Evolutionary conservation across 2,797 vertebrate species (phyloP).

Genomic region (Sphaeramia orbicularis): DNA sequence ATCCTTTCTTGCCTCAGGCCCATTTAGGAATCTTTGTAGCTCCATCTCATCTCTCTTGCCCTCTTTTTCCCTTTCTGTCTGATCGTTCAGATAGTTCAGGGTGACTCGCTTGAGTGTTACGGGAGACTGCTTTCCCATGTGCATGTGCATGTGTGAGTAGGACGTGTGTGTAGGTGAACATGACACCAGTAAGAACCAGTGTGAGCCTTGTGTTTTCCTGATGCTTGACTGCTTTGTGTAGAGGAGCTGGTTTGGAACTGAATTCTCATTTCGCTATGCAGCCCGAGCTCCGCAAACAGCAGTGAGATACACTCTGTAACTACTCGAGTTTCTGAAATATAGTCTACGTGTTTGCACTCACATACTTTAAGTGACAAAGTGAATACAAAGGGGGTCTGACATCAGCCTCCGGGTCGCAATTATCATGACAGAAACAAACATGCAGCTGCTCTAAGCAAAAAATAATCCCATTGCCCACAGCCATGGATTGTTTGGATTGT

Average conservation of each 20-base stretch:
- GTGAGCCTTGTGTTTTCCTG: constrained; percentile 71
- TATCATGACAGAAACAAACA: constrained; percentile 4
- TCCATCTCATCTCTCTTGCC: constrained; percentile 57
- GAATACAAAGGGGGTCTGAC: constrained; percentile 10
- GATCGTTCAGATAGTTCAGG: constrained; percentile 87
- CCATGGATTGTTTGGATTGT: too few relatives aligned
- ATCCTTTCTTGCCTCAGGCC: constrained; percentile 76
- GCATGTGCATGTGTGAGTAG: constrained; percentile 38
- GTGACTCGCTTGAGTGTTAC: constrained; percentile 87
- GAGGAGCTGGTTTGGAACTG: constrained; percentile 74
- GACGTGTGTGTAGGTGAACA: constrained; percentile 62
- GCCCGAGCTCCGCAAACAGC: constrained; percentile 51
- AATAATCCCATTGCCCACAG: too few relatives aligned
- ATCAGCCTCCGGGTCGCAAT: not conserved
- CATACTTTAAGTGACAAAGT: constrained; percentile 17
- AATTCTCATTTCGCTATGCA: constrained; percentile 50
- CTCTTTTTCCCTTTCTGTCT: constrained; percentile 76
- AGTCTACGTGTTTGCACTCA: constrained; percentile 43
- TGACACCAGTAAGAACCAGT: constrained; percentile 72
- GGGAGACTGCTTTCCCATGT: constrained; percentile 68
- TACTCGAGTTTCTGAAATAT: constrained; percentile 65
- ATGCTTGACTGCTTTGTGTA: constrained; percentile 66
- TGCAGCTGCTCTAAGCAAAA: not conserved
- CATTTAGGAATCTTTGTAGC: constrained; percentile 79
- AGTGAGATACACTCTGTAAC: constrained; percentile 46